A percentile compares a stretch with the other conserved stretches of the same genome.
phyloP scores from a whole-genome alignment of 1,140 invertebrate genomes.

The Drosophila micromelanica region DNA sequence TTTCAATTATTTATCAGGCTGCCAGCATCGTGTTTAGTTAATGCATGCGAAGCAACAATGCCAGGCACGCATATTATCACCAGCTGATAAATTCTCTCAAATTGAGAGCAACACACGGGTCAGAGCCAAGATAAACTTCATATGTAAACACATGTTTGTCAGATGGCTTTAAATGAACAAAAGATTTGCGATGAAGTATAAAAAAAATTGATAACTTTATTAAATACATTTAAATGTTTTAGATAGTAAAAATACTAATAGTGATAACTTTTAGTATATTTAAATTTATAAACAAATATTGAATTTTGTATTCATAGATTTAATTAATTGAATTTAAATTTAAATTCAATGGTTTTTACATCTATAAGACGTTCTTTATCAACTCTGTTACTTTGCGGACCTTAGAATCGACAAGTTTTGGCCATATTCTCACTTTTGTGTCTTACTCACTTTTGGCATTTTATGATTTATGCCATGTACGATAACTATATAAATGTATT shows the following conservation, averaged over 20 bases:
- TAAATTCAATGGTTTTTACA: too few relatives aligned
- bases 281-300: too few relatives aligned
- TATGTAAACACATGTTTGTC: background rate
- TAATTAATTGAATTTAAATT: too few relatives aligned
- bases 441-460: slow-evolving; percentile 11
- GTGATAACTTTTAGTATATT: too few relatives aligned
- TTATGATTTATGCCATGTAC: slow-evolving; percentile 64
- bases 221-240: too few relatives aligned
- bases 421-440: slow-evolving; percentile 6
- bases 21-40: slow-evolving; percentile 30
- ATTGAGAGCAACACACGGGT: background rate
- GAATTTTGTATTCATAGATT: too few relatives aligned
- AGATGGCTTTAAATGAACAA: too few relatives aligned
- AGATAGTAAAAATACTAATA: too few relatives aligned
- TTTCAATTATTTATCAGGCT: slow-evolving; percentile 57
- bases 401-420: background rate
- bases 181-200: too few relatives aligned
- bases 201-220: too few relatives aligned
- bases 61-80: slow-evolving; percentile 40
- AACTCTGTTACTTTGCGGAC: too few relatives aligned
- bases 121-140: background rate
- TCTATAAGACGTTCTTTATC: too few relatives aligned
- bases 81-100: slow-evolving; percentile 20
- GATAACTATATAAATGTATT: slow-evolving; percentile 66
- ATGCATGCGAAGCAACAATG: slow-evolving; percentile 39